Base-by-base conservation (phyloP, 2,113 vertebrate species). In the Antigone vipio region DNA sequence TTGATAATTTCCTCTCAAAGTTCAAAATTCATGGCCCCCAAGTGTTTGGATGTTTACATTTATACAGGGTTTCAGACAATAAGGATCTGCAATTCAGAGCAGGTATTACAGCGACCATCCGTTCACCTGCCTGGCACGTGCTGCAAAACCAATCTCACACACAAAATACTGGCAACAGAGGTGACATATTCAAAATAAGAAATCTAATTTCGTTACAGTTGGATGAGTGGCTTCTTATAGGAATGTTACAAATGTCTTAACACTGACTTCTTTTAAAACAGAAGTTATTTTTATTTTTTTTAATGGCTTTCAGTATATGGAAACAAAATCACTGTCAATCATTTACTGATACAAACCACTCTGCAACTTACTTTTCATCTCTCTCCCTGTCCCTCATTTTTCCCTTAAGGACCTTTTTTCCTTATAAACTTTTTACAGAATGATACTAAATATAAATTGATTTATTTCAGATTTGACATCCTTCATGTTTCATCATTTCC, bases 71-170 rank as follows among this genome's bases (percentile, higher is more conserved):
- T 75, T 92, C 42, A 40, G 42, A 50, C 6, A 55, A 38, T 38
- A 55, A 55, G 24, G 13, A 50, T 38, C 49, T 45, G 34, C 7
- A 32, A 3, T 29, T 45, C 30, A 49, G 34, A 53, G 53, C 1
- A 0, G 38, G 26, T 53, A 18, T 49, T 17, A 12, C 1, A 2
- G 58, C 3, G 6, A 68, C n/a, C 26, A 55, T 12, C 67, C 72
- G 32, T 4, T 26, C 14, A 45, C 49, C 64, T 60, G 44, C 18
- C 63, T 2, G 1, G 38, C 19, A 63, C 7, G 2, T 14, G 21
- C 53, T 50, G 15, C 63, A 35, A 34, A 11, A 52, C 44, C 50
- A 5, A 42, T 49, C 45, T 56, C 14, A 30, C 3, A 4, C 2
- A 16, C 38, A 73, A 20, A n/a, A 21, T 32, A 63, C 12, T 15